phyloP scores from a whole-genome alignment of 2,113 vertebrate genomes.

The human region GRCh38 chr2:138076001-138076500 shows the following conservation, averaged over 20 bases:
- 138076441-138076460: neutral
- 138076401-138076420: neutral
- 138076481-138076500: neutral
- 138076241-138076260: conserved; percentile 23
- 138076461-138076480: neutral
- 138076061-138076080: neutral
- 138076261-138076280: neutral
- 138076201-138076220: neutral
- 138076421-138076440: neutral
- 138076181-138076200: neutral
- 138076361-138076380: neutral
- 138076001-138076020: neutral
- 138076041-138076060: neutral
- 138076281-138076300: neutral
- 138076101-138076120: neutral
- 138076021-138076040: neutral
- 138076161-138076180: neutral
- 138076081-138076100: neutral
- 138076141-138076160: neutral
- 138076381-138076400: neutral
- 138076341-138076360: neutral
- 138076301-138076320: neutral
- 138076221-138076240: neutral
- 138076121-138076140: neutral
- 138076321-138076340: neutral